Base-by-base conservation (phyloP, 2,113 vertebrate genomes). In the Myocastor coypus region DNA sequence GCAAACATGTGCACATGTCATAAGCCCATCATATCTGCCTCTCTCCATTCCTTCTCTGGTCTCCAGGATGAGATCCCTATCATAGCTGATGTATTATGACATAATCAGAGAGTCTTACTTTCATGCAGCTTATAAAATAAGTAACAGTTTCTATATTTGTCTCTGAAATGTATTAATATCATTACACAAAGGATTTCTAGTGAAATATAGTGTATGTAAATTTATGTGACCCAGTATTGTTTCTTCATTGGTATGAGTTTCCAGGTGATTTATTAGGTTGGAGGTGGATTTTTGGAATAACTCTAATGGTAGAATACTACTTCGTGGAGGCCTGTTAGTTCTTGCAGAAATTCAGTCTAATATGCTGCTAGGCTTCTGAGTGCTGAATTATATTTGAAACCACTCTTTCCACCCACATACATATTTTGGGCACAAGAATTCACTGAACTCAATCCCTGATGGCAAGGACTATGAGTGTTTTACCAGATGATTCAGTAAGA, bases 111-210 rank as follows among this genome's bases (percentile, higher is more conserved):
- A 34, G 32, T 94, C 63, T 88, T 34, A 73, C 17, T 87, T 93
- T n/a, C 24, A 61, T 85, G 40, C 32, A 84, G 52, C 40, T 75
- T 78, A 7, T 17, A 90, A 92, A 87, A 20, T 69, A 28, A 95
- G 55, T 83, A 75, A 26, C 12, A 61, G 32, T 89, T 89, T 80
- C 92, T 73, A 17, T 95, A 34, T 83, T 91, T 91, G 28, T 97
- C 95, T 87, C 75, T 66, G 88, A 95, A 95, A 52, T 32, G 89
- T 1, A 61, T 69, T 42, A 63, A 81, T 86, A 52, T 22, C 73
- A 52, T 80, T 52, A 75, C 52, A 28, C 55, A 95, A 85, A 61
- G 3, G n/a, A 4, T 92, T 63, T 89, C 10, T 30, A 42, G n/a
- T 66, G 37, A 91, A 95, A 50, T 75, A 46, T 16, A 32, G 13